Conservation (phyloP, 1,140 invertebrate species). For the Drosophila novamexicana region DNA sequence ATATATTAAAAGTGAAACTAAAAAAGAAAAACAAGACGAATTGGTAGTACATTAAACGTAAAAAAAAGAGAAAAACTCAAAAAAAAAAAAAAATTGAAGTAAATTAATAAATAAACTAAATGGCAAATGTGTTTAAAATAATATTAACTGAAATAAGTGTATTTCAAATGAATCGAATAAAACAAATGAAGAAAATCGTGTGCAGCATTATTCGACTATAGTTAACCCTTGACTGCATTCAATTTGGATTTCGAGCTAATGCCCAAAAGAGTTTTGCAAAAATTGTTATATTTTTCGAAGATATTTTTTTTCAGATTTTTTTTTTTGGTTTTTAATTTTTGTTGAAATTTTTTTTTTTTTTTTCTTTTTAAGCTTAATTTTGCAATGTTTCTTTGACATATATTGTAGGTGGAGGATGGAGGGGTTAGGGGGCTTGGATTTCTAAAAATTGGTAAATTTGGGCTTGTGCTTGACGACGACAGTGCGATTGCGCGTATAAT, state of each 20-base stretch:
- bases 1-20: conserved; percentile 7
- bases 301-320: not conserved
- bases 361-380: not conserved
- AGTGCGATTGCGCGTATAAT: conserved; percentile 10
- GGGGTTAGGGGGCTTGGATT: no score
- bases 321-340: no score
- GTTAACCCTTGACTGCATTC: not conserved
- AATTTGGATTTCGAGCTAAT: conserved; percentile 11
- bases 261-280: not conserved
- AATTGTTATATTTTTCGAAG: not conserved
- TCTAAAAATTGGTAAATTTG: not conserved
- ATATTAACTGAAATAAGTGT: conserved; percentile 66
- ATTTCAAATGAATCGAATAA: conserved; percentile 77
- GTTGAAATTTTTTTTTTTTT: not conserved
- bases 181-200: conserved; percentile 61
- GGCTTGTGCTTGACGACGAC: not conserved
- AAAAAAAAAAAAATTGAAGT: not conserved
- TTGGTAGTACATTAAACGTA: conserved; percentile 19
- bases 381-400: not conserved
- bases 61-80: not conserved
- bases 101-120: conserved; percentile 45
- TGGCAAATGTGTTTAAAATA: conserved; percentile 74
- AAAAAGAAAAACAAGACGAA: not conserved
- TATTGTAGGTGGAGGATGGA: no score
- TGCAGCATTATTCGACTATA: conserved; percentile 2